Conservation (phyloP, 2,797 vertebrate genomes). For the Silurus aristotelis region DNA sequence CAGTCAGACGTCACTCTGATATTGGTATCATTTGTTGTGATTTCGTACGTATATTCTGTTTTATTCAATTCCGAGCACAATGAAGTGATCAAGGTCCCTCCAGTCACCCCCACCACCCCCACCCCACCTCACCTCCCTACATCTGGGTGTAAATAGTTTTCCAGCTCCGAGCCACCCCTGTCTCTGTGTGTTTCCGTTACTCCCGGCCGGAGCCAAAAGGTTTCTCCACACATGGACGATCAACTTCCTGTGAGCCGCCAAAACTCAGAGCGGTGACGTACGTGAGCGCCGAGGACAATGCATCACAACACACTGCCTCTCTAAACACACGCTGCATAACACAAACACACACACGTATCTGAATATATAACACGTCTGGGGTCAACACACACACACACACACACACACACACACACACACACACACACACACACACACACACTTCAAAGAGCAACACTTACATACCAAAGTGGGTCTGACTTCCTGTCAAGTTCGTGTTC, state of each 20-base stretch:
- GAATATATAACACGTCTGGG: slow-evolving; percentile 37
- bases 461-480: slow-evolving; percentile 17
- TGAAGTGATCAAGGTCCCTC: slow-evolving; percentile 34
- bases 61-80: slow-evolving; percentile 23
- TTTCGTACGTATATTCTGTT: background rate
- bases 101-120: slow-evolving; percentile 49
- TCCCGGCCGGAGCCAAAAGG: slow-evolving; percentile 79
- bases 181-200: slow-evolving; percentile 72
- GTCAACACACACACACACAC: slow-evolving; percentile 51
- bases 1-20: too few relatives aligned
- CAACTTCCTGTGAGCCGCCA: slow-evolving; percentile 77
- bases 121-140: slow-evolving; percentile 23
- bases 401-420: slow-evolving; percentile 60
- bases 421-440: slow-evolving; percentile 11
- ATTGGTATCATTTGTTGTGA: background rate
- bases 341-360: slow-evolving; percentile 56
- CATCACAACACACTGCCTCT: slow-evolving; percentile 69
- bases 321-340: slow-evolving; percentile 72
- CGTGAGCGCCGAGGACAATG: slow-evolving; percentile 63
- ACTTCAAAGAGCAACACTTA: slow-evolving; percentile 28
- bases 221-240: slow-evolving; percentile 80
- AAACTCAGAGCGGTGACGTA: slow-evolving; percentile 77
- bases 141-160: slow-evolving; percentile 70
- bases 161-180: slow-evolving; percentile 74
- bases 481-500: background rate